A percentile compares a stretch with the other conserved stretches of the same genome.
Conservation (phyloP, 2,888 invertebrate genomes). For the Apodemia hepburni region DNA sequence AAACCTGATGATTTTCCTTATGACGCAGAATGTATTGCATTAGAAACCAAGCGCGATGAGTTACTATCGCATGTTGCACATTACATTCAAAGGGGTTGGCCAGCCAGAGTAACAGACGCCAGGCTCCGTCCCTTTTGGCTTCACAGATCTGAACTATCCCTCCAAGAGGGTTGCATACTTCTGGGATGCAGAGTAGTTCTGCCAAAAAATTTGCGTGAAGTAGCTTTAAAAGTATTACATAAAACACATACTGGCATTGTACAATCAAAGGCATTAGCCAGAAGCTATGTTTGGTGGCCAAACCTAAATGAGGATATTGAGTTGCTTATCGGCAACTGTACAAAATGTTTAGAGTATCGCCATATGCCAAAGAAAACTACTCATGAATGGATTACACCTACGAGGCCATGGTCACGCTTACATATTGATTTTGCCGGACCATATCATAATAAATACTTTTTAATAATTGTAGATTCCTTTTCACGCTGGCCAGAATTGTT, state of each 20-base stretch:
- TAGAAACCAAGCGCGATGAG: background rate
- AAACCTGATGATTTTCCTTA: slow-evolving; percentile 24
- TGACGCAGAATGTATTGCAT: slow-evolving; percentile 14
- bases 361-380: slow-evolving; percentile 23
- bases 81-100: background rate
- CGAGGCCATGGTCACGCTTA: slow-evolving; percentile 27
- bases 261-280: slow-evolving; percentile 31
- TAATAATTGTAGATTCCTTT: slow-evolving; percentile 28
- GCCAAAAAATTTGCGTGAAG: slow-evolving; percentile 16
- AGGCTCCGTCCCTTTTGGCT: background rate
- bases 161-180: slow-evolving; percentile 23
- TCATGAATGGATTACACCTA: slow-evolving; percentile 25
- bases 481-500: slow-evolving; percentile 29
- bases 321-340: background rate
- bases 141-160: slow-evolving; percentile 1
- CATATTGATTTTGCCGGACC: slow-evolving; percentile 32
- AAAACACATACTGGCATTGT: slow-evolving; percentile 30
- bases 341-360: slow-evolving; percentile 21
- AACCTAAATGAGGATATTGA: slow-evolving; percentile 27
- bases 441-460: slow-evolving; percentile 27
- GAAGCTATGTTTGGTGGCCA: slow-evolving; percentile 35
- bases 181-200: slow-evolving; percentile 23
- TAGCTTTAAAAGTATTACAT: slow-evolving; percentile 23
- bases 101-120: background rate
- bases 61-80: background rate